phyloP scores from a whole-genome alignment of 2,797 vertebrate genomes.

The Thamnophis elegans region DNA sequence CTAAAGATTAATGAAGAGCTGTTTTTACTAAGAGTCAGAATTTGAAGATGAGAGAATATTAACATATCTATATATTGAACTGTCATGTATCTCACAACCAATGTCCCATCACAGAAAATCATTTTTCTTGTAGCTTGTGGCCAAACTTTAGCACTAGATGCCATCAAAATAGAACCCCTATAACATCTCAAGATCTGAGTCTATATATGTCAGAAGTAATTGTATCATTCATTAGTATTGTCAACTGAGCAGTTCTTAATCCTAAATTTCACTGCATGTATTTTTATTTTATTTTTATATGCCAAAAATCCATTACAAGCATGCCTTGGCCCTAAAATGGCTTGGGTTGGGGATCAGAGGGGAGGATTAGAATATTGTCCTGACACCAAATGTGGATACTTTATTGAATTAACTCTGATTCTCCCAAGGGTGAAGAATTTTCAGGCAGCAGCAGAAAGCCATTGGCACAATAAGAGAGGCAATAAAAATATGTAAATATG shows the following conservation, averaged over 20 bases:
- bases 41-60: not conserved
- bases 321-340: slow-evolving; percentile 12
- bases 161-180: not conserved
- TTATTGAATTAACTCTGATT: slow-evolving; percentile 46
- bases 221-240: not conserved
- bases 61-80: not conserved
- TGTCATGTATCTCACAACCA: not conserved
- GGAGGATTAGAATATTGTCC: slow-evolving; percentile 11
- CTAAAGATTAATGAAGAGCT: not conserved
- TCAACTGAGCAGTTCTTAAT: not conserved
- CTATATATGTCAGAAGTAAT: not conserved
- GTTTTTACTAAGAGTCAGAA: not conserved
- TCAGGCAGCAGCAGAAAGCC: slow-evolving; percentile 34
- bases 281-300: not conserved
- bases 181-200: not conserved
- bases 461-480: slow-evolving; percentile 36
- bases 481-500: slow-evolving; percentile 27
- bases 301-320: not conserved
- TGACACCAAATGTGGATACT: slow-evolving; percentile 37
- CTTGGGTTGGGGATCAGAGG: not conserved
- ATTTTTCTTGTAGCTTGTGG: not conserved
- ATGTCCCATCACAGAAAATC: not conserved
- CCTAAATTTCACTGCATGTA: not conserved
- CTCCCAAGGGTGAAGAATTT: slow-evolving; percentile 49
- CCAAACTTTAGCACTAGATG: not conserved